Conservation (phyloP, 2,113 vertebrate genomes). For the Hemiscyllium ocellatum region DNA sequence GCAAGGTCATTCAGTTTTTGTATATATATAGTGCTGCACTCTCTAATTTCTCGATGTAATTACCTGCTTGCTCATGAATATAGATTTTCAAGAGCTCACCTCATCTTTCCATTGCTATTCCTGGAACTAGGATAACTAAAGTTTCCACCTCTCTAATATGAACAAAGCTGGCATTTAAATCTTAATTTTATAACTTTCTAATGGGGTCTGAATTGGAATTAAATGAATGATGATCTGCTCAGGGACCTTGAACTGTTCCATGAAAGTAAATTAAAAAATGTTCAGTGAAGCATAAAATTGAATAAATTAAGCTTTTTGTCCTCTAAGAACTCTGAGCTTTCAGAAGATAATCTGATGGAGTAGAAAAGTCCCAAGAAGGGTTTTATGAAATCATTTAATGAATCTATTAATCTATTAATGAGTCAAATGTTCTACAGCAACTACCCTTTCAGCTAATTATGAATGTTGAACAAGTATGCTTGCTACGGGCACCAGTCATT, state of each 20-base stretch:
- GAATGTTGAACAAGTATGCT: not conserved
- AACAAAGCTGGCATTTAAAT: not conserved
- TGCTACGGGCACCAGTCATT: not conserved
- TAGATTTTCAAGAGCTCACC: not conserved
- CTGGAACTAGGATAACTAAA: not conserved
- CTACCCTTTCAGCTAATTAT: not conserved
- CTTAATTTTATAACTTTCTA: constrained; percentile 24
- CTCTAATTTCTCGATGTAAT: not conserved
- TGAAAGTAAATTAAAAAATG: constrained; percentile 33
- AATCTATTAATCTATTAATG: constrained; percentile 29
- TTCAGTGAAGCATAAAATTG: constrained; percentile 35
- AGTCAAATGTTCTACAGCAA: constrained; percentile 3
- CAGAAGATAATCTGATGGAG: constrained; percentile 25
- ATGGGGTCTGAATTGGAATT: not conserved
- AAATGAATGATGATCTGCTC: constrained; percentile 27
- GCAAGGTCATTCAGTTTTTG: not conserved
- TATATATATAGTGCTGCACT: not conserved
- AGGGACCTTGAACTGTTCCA: constrained; percentile 17
- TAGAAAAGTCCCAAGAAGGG: constrained; percentile 19
- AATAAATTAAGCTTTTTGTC: constrained; percentile 31
- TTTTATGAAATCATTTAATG: constrained; percentile 4
- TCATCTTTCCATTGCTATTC: constrained; percentile 3
- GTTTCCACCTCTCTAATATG: not conserved
- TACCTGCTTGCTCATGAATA: not conserved
- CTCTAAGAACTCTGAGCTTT: constrained; percentile 25